Percentiles rank a stretch among this genome's conserved stretches.
These are phyloP conservation scores for Teleogryllus oceanicus DNA, from an alignment of 2,888 invertebrate species.

Conservation along the genomic window DNA sequence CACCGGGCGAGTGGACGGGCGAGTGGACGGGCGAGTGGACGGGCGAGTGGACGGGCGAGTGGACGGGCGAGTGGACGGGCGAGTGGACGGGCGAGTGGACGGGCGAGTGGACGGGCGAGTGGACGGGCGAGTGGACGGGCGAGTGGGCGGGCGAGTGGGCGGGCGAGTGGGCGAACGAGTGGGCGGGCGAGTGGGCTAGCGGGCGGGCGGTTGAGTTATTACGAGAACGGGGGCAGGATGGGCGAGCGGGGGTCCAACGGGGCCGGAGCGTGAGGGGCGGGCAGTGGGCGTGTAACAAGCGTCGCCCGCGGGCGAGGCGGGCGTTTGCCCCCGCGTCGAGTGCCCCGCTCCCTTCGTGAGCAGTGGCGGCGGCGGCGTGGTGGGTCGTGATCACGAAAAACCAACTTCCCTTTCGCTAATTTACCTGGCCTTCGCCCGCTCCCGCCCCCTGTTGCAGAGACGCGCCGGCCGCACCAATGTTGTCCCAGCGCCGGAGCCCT, in stretches of 20 bases:
- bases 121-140: no score
- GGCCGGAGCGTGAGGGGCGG: background rate
- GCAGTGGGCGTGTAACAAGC: background rate
- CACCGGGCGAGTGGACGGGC: no score
- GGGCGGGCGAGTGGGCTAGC: no score
- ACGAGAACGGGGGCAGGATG: background rate
- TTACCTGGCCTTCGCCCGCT: background rate
- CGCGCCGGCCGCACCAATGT: background rate
- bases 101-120: no score
- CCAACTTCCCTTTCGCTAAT: constrained; percentile 18
- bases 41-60: no score
- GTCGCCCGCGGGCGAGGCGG: no score
- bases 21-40: no score
- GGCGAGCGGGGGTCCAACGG: background rate
- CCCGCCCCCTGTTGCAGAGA: background rate
- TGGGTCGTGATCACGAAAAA: constrained; percentile 18
- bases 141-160: no score
- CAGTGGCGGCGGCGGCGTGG: background rate
- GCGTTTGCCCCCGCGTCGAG: background rate
- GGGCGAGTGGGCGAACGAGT: no score
- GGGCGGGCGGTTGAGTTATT: no score
- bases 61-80: no score
- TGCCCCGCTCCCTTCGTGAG: background rate
- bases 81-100: no score
- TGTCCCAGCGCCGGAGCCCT: background rate